A percentile compares a stretch with the other conserved stretches of the same genome.
Conservation (phyloP, 2,113 vertebrate genomes). For the Nipponia nippon region DNA sequence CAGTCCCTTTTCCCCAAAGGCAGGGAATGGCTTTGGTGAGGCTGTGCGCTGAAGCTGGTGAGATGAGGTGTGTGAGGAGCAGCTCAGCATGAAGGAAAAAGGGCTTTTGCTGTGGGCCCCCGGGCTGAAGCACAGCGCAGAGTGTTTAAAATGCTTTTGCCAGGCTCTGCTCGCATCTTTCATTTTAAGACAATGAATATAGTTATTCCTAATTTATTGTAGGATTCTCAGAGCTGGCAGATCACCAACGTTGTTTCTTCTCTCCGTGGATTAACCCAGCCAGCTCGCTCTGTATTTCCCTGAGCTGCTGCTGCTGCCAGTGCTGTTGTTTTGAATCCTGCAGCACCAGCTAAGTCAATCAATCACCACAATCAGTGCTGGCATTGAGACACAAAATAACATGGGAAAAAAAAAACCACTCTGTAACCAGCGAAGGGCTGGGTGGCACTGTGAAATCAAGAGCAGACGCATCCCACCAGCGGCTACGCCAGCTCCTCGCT, state of each 20-base stretch:
- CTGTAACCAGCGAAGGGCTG: not conserved
- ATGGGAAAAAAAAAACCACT: not conserved
- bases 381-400: not conserved
- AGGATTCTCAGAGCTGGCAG: conserved; percentile 15
- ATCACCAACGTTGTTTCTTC: not conserved
- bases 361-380: conserved; percentile 20
- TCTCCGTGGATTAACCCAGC: conserved; percentile 28
- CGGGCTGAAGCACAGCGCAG: not conserved
- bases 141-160: not conserved
- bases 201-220: conserved; percentile 8
- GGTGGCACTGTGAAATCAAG: conserved; percentile 9
- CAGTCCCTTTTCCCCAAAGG: not conserved
- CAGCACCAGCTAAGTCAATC: conserved; percentile 24
- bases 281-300: not conserved
- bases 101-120: not conserved
- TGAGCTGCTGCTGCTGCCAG: not conserved
- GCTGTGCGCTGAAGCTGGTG: not conserved
- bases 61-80: not conserved
- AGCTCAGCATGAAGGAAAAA: not conserved
- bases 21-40: not conserved
- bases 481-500: not conserved
- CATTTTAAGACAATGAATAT: conserved; percentile 13
- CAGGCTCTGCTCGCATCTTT: not conserved
- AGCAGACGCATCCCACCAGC: conserved; percentile 4
- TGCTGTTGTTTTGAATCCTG: conserved; percentile 22